Conservation (phyloP, 2,113 vertebrate species). For the human region DNA sequence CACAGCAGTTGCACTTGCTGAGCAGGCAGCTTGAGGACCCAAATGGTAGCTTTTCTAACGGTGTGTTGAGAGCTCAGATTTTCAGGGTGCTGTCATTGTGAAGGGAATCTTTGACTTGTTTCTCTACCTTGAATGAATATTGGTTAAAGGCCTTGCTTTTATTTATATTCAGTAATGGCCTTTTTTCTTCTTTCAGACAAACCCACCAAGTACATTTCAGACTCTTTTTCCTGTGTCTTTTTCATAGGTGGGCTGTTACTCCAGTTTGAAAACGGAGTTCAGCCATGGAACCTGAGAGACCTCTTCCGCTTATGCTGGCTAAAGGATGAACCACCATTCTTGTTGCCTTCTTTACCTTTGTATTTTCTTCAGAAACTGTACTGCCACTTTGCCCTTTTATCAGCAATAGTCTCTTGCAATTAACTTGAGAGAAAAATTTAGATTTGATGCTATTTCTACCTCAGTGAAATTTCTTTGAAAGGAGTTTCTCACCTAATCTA, state of each 20-base stretch:
- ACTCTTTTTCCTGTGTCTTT: neutral
- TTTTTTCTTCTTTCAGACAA: neutral
- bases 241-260: neutral
- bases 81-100: neutral
- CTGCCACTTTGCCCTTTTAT: neutral
- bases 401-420: neutral
- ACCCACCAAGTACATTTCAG: neutral
- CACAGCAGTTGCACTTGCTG: slow-evolving; percentile 87
- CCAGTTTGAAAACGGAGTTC: neutral
- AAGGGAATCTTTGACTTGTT: slow-evolving; percentile 24
- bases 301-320: neutral
- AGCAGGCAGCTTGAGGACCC: slow-evolving; percentile 82
- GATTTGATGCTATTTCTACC: neutral
- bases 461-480: slow-evolving; percentile 24
- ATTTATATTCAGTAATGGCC: neutral
- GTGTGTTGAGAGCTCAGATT: slow-evolving; percentile 76
- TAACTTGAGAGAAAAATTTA: slow-evolving; percentile 37
- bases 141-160: slow-evolving; percentile 41
- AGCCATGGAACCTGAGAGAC: neutral
- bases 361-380: neutral
- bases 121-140: slow-evolving; percentile 1
- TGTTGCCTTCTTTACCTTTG: neutral
- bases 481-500: neutral
- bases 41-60: slow-evolving; percentile 84
- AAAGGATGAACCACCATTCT: neutral